Evolutionary conservation across 2,113 vertebrate genomes (phyloP).

Genomic region (Mesoclemmys tuberculata): DNA sequence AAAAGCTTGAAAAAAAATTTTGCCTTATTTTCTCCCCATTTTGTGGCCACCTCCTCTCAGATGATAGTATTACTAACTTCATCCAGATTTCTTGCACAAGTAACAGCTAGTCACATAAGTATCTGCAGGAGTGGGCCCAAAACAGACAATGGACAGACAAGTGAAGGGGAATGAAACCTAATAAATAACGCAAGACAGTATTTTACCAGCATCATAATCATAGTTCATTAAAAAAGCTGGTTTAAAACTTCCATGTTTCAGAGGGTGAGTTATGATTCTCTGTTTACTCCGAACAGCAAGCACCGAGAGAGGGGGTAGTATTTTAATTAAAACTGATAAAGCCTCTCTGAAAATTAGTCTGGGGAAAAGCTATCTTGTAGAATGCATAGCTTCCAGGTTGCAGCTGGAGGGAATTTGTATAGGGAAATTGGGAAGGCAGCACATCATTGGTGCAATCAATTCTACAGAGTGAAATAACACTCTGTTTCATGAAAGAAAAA

Average conservation of each 20-base stretch:
- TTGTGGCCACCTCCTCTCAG: neutral
- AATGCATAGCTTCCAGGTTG: slow-evolving; percentile 60
- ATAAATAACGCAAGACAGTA: neutral
- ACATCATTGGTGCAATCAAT: slow-evolving; percentile 37
- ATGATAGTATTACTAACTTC: neutral
- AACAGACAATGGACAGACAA: neutral
- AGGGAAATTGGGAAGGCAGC: slow-evolving; percentile 19
- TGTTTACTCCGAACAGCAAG: slow-evolving; percentile 46
- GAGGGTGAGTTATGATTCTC: slow-evolving; percentile 37
- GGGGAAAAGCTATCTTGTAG: slow-evolving; percentile 57
- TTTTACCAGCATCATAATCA: neutral
- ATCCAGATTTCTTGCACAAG: rapidly evolving
- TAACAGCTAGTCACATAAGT: rapidly evolving
- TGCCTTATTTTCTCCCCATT: neutral
- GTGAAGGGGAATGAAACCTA: neutral
- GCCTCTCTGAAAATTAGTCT: slow-evolving; percentile 68
- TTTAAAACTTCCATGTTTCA: slow-evolving; percentile 26
- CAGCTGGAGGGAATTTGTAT: slow-evolving; percentile 39
- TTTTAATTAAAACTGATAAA: slow-evolving; percentile 81
- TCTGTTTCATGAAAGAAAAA: slow-evolving; percentile 67
- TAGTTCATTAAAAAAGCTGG: neutral
- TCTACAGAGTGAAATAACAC: slow-evolving; percentile 47
- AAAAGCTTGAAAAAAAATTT: neutral
- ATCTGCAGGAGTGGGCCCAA: neutral
- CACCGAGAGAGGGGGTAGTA: slow-evolving; percentile 52